Evolutionary conservation across 2,113 vertebrate species (phyloP).

Genomic region (Pseudorhombus dupliciocellatus): DNA sequence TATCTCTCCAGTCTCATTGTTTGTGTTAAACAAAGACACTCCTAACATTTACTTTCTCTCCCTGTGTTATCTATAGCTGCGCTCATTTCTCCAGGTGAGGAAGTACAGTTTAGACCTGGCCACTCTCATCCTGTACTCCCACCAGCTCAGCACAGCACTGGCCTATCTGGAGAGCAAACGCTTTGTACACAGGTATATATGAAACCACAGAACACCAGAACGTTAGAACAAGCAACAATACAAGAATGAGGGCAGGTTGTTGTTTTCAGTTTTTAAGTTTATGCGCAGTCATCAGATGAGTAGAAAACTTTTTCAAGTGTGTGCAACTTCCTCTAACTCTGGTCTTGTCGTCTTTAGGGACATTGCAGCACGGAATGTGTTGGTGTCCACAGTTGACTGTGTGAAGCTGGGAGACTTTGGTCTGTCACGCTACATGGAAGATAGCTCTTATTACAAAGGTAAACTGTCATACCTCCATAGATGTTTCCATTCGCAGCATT

Average conservation of each 20-base stretch:
- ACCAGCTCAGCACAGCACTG: slow-evolving; percentile 96
- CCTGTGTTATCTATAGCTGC: slow-evolving; percentile 79
- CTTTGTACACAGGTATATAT: slow-evolving; percentile 94
- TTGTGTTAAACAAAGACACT: neutral
- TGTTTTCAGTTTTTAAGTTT: too few species aligned
- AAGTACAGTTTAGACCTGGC: slow-evolving; percentile 96
- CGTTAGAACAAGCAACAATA: neutral
- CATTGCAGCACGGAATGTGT: slow-evolving; percentile 96
- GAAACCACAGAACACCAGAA: neutral
- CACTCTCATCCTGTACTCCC: slow-evolving; percentile 92
- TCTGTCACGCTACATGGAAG: slow-evolving; percentile 98
- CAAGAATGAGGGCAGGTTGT: too few species aligned
- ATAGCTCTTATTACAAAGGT: slow-evolving; percentile 99
- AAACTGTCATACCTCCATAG: slow-evolving; percentile 4
- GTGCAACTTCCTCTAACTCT: neutral
- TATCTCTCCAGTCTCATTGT: neutral
- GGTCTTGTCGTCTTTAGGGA: slow-evolving; percentile 83
- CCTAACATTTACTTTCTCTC: neutral
- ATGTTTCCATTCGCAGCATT: neutral
- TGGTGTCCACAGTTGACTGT: slow-evolving; percentile 94
- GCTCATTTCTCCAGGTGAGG: slow-evolving; percentile 95
- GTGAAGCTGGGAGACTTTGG: slow-evolving; percentile 98
- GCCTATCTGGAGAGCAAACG: slow-evolving; percentile 98
- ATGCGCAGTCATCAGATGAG: neutral
- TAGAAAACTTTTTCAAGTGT: neutral